Percentiles rank a stretch among this genome's conserved stretches.
phyloP scores from a whole-genome alignment of 2,797 vertebrate species.

The Xenops minutus region DNA sequence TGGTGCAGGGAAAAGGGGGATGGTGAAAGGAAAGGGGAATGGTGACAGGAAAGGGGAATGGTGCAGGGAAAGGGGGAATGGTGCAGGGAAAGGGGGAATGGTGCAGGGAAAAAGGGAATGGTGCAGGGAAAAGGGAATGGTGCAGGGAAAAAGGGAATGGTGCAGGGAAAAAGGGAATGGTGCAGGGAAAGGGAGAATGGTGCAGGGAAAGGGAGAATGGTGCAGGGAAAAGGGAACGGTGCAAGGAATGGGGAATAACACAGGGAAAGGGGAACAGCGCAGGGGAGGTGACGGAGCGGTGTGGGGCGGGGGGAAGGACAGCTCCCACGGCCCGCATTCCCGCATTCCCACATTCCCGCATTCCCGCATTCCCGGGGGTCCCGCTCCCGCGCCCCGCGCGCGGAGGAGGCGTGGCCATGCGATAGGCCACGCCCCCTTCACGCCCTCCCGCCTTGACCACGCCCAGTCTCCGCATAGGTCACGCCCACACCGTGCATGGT shows the following conservation, averaged over 20 bases:
- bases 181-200: too few species aligned
- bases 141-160: neutral
- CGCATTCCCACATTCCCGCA: too few species aligned
- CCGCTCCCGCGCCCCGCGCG: neutral
- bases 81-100: neutral
- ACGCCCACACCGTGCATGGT: neutral
- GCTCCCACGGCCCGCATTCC: neutral
- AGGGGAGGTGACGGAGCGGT: neutral
- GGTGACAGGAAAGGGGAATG: too few species aligned
- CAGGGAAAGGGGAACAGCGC: too few species aligned
- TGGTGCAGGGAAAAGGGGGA: neutral
- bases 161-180: accelerated
- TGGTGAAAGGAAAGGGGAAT: neutral
- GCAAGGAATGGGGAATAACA: accelerated
- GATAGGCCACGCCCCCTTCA: accelerated
- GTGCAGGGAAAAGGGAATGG: neutral
- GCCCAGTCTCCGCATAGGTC: accelerated
- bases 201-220: neutral
- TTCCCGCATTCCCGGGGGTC: neutral
- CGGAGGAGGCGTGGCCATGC: accelerated
- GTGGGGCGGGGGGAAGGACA: too few species aligned
- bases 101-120: too few species aligned
- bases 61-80: accelerated
- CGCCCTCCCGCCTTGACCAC: accelerated
- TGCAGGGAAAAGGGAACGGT: too few species aligned